Evolutionary conservation across 2,113 vertebrate genomes (phyloP), one percentile per base, ranked within the genome.

Genomic region (Vicugna pacos): DNA sequence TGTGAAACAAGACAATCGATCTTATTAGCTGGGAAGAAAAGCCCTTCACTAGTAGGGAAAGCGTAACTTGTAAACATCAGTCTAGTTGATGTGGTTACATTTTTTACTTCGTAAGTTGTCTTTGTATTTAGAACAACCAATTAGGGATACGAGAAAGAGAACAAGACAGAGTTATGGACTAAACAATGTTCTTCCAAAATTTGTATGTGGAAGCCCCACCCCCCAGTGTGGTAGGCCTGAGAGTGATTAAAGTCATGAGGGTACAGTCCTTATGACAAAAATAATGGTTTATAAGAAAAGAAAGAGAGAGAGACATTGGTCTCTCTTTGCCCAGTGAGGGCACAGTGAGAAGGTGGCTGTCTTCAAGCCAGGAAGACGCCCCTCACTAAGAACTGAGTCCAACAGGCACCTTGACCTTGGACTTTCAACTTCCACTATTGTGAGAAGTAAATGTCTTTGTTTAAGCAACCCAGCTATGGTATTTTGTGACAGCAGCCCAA

Each of bases 11-110:
- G 83, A 87, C 64, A 73, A 92, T 96, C 52, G 82, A 72, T 93
- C 48, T 54, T 94, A 79, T 73, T 58, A 95, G 81, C 67, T 60
- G 38, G 62, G 46, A 69, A 87, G 85, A 89, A 90, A 89, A 75
- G 84, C 54, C 95, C 95, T 96, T 98, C 94, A 83, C 93, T 64
- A 72, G n/a, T n/a, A 22, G 62, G 69, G 76, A 96, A 97, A 91
- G 46, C 20, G 32, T 0, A 56, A 73, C 83, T 64, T 91, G 58
- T 58, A 84, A 98, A 96, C 56, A 96, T 94, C 88, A 52, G 69
- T 82, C 95, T 94, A 60, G 17, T 60, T 42, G 50, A 91, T 72
- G 94, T 13, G 50, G 5, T 73, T 65, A 56, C 8, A 64, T 92
- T 95, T 93, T 93, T 76, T 60, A 46, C 48, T 65, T 13, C 22